Conservation (phyloP, 37 sponge, comb jelly and placozoan species). For the Chondrilla cf. caribensis region DNA sequence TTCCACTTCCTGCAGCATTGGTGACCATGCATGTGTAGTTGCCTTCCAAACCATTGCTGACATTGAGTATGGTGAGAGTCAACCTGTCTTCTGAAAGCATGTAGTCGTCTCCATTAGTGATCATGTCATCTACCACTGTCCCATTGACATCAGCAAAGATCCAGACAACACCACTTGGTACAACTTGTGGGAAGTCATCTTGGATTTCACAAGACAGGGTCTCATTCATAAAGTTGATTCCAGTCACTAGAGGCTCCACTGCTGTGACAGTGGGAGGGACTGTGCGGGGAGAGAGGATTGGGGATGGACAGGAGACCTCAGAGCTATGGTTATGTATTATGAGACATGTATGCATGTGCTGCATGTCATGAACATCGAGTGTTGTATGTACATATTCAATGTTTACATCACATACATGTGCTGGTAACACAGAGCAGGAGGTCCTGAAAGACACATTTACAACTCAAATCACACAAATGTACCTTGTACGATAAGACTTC, state of each 20-base stretch:
- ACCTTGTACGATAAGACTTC: conserved; percentile 73
- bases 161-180: conserved; percentile 37
- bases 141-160: conserved; percentile 5
- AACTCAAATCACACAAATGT: too few species aligned
- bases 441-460: too few species aligned
- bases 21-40: conserved; percentile 54
- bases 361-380: too few species aligned
- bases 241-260: not conserved
- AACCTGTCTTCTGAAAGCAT: not conserved
- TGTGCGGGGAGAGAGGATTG: conserved; percentile 15
- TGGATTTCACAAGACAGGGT: conserved; percentile 36
- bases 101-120: not conserved
- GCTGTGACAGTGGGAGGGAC: conserved; percentile 61
- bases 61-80: not conserved
- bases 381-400: too few species aligned
- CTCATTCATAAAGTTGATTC: conserved; percentile 6
- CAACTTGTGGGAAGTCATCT: conserved; percentile 47
- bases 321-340: too few species aligned
- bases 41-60: conserved; percentile 52
- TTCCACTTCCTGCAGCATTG: conserved; percentile 50
- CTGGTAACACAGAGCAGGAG: too few species aligned
- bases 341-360: too few species aligned
- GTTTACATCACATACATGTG: too few species aligned
- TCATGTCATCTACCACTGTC: conserved; percentile 1
- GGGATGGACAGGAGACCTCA: too few species aligned